Evolutionary conservation across 1,140 invertebrate genomes (phyloP).

Genomic region (Wiebesia pumilae): DNA sequence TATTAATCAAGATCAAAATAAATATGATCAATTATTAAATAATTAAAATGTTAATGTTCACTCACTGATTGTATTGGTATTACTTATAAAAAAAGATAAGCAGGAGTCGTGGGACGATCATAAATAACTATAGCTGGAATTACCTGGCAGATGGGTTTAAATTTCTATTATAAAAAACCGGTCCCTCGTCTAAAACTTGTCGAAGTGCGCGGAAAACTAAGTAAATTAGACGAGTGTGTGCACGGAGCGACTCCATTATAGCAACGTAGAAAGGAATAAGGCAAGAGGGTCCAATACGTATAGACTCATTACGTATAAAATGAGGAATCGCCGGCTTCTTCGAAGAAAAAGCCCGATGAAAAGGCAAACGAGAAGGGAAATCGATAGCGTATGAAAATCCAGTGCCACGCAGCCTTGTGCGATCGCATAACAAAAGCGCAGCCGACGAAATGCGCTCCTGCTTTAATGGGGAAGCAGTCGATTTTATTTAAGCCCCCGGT

Average conservation of each 20-base stretch:
- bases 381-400: not conserved
- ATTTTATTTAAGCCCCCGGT: not conserved
- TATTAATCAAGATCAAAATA: not conserved
- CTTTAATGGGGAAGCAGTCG: constrained; percentile 19
- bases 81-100: not conserved
- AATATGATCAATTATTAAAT: not conserved
- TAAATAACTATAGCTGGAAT: not conserved
- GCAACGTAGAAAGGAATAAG: not conserved
- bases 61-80: not conserved
- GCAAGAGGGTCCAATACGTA: not conserved
- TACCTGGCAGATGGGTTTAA: not conserved
- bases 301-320: not conserved
- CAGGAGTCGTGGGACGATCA: too few relatives aligned
- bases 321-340: not conserved
- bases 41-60: not conserved
- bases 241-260: not conserved
- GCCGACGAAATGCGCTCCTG: not conserved
- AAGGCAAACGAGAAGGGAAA: not conserved
- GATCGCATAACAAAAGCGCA: not conserved
- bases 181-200: too few relatives aligned
- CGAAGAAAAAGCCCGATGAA: not conserved
- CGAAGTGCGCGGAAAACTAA: not conserved
- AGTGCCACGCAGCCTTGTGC: not conserved
- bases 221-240: not conserved
- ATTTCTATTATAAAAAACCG: not conserved